Evolutionary conservation across 2,113 vertebrate species (phyloP).

Genomic region (Dromaius novaehollandiae): DNA sequence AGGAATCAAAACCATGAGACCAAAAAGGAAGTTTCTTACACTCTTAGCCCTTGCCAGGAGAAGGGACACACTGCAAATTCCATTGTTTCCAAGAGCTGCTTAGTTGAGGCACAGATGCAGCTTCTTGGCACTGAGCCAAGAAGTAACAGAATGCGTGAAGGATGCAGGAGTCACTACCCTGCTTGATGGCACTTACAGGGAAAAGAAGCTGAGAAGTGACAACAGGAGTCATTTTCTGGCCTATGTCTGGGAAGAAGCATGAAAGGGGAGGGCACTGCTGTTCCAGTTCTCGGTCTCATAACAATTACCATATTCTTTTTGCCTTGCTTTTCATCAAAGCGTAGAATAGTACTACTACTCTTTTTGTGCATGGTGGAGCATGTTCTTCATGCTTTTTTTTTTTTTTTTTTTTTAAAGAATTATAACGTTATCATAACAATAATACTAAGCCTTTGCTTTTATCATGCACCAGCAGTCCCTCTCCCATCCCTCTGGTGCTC

Average conservation of each 20-base stretch:
- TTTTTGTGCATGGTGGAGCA: not conserved
- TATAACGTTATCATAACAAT: not conserved
- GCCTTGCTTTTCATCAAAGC: not conserved
- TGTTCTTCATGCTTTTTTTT: accelerated
- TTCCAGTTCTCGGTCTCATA: not conserved
- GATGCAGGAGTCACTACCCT: constrained; percentile 47
- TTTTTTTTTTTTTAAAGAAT: not conserved
- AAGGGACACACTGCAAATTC: constrained; percentile 41
- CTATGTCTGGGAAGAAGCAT: not conserved
- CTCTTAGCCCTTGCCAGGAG: constrained; percentile 53
- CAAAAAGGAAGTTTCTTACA: not conserved
- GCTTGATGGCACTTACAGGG: not conserved
- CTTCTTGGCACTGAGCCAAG: constrained; percentile 21
- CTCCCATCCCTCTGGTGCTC: not conserved
- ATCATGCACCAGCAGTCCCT: not conserved
- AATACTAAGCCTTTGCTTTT: not conserved
- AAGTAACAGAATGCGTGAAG: constrained; percentile 63
- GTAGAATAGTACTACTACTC: not conserved
- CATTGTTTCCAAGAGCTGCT: constrained; percentile 33
- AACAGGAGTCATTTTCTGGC: not conserved
- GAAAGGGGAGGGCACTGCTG: not conserved
- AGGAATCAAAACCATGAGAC: constrained; percentile 34
- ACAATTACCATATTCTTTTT: not conserved
- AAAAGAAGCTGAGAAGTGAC: constrained; percentile 52
- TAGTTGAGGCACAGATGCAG: constrained; percentile 44